Evolutionary conservation across 2,113 vertebrate genomes (phyloP), one percentile per base, ranked within the genome.

Genomic region (Daubentonia madagascariensis): DNA sequence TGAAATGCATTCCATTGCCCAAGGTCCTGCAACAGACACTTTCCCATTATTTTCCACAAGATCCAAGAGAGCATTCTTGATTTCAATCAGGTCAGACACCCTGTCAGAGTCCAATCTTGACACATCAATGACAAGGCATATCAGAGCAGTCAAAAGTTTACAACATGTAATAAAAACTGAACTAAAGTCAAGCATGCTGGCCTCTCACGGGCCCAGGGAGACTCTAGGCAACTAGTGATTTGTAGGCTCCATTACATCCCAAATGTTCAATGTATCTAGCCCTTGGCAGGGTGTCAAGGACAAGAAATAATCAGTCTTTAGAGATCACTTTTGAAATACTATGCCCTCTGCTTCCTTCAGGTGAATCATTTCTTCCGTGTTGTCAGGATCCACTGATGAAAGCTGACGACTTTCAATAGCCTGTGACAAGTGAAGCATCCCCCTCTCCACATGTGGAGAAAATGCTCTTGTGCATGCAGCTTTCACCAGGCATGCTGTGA

Each of bases 241-340:
- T 99, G 98, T 98, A 98, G 98, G 98, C 97, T 98, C 97, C 98
- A 98, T 98, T 98, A 98, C 97, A 98, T 98, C 84, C 97, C 98
- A 98, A 98, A 98, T 95, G 94, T 94, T 98, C 97, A 40, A 96
- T 97, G 97, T 97, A 98, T 98, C 98, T 98, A 98, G 98, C 98
- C 98, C 91, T 98, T 99, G 98, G 98, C 98, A 98, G 89, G 79
- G 96, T 98, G 98, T 99, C 98, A 99, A 99, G 98, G 98, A 98
- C 97, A 98, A 98, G 98, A 98, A 98, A 96, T 98, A 98, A 99
- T 98, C 98, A 98, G 96, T 98, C 98, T 99, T 98, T 96, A 97
- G 98, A 98, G 97, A 98, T 95, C 11, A 72, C 93, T 98, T 98
- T 97, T 98, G 98, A 98, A 99, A 98, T 95, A 95, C 85, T 96